Conservation (phyloP, 2,797 vertebrate genomes). For the Monodelphis domestica region DNA sequence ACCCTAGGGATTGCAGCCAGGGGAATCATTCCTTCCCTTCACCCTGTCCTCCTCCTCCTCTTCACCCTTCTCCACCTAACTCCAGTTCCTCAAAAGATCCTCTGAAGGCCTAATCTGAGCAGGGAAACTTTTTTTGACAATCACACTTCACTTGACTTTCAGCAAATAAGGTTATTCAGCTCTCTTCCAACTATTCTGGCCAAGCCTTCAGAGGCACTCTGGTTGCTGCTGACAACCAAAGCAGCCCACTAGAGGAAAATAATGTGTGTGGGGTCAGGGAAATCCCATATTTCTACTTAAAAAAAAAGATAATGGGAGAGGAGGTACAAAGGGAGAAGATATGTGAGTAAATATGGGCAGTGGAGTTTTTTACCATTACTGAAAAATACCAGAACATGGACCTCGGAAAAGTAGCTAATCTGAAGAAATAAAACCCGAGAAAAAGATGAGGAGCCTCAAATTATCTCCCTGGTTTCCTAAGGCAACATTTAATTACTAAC, state of each 20-base stretch:
- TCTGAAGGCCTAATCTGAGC: background rate
- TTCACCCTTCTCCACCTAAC: background rate
- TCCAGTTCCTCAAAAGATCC: background rate
- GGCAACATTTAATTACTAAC: slow-evolving; percentile 31
- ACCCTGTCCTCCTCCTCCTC: background rate
- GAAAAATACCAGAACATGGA: slow-evolving; percentile 31
- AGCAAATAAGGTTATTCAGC: background rate
- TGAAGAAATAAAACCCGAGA: slow-evolving; percentile 51
- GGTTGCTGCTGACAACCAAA: background rate
- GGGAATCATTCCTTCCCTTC: background rate
- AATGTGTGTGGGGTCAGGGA: background rate
- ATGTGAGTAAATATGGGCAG: slow-evolving; percentile 4
- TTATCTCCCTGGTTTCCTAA: slow-evolving; percentile 25
- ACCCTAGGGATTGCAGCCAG: background rate
- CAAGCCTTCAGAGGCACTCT: background rate
- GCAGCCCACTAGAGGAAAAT: background rate
- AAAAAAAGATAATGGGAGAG: background rate
- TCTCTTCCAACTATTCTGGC: background rate
- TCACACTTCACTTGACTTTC: background rate
- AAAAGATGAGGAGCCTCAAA: background rate
- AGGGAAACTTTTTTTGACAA: slow-evolving; percentile 14
- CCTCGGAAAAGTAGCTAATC: slow-evolving; percentile 50
- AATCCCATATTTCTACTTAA: background rate
- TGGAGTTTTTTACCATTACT: background rate
- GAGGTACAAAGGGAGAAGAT: slow-evolving; percentile 31